Evolutionary conservation across 2,113 vertebrate genomes (phyloP).

Genomic region (Lepus timidus): DNA sequence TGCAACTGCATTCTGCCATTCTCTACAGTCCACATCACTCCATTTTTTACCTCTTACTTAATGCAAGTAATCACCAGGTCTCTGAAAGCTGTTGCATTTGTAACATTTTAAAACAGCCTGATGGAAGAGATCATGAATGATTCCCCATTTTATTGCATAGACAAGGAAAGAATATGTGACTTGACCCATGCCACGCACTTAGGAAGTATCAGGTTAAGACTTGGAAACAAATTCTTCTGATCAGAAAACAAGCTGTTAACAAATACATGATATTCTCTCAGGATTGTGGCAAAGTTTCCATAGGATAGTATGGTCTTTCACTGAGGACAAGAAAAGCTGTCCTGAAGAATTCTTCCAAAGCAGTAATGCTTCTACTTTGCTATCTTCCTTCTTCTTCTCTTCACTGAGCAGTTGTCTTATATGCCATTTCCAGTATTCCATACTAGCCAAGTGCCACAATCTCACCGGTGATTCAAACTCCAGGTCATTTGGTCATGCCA

Average conservation of each 20-base stretch:
- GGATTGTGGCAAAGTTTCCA: neutral
- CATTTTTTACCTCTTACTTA: neutral
- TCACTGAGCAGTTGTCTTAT: neutral
- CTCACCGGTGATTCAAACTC: neutral
- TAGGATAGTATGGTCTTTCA: neutral
- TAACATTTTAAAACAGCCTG: neutral
- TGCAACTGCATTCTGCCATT: neutral
- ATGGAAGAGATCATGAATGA: neutral
- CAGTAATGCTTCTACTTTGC: neutral
- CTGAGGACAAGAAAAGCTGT: neutral
- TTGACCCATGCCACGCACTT: neutral
- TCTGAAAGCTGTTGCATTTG: neutral
- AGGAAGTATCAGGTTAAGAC: neutral
- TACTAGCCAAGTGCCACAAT: neutral
- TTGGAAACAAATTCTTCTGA: slow-evolving; percentile 49
- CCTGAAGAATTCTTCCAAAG: neutral
- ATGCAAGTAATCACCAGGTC: neutral
- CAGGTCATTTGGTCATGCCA: neutral
- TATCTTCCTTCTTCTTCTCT: neutral
- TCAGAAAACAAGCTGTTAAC: neutral
- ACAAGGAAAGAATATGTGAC: neutral
- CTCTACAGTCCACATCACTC: neutral
- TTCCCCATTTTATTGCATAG: neutral
- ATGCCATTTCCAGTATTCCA: neutral
- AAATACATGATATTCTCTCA: neutral